Conservation (phyloP, 1,140 invertebrate genomes). For the Asobara japonica region DNA sequence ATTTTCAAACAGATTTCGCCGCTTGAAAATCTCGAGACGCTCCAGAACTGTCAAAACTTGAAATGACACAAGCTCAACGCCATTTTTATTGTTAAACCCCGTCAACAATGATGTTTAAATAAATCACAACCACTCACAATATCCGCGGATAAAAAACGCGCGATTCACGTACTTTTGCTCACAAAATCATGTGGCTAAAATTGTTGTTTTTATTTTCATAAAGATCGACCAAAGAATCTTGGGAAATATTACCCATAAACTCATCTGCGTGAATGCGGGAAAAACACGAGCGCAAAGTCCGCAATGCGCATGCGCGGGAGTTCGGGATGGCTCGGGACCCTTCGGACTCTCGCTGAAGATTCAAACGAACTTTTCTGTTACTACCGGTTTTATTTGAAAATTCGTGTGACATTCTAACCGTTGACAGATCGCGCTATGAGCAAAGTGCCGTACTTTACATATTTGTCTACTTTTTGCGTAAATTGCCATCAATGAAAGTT, state of each 20-base stretch:
- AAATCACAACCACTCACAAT: neutral
- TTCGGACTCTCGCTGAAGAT: neutral
- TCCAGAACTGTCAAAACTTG: neutral
- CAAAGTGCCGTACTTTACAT: no score
- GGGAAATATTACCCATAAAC: conserved; percentile 60
- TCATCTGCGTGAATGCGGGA: conserved; percentile 44
- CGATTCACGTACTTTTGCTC: neutral
- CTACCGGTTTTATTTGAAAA: neutral
- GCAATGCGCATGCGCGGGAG: neutral
- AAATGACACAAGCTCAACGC: conserved; percentile 18
- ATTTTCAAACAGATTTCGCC: neutral
- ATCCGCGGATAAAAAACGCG: neutral
- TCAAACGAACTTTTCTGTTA: neutral
- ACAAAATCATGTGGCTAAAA: neutral
- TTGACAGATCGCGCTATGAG: no score
- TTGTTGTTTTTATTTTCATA: conserved; percentile 37
- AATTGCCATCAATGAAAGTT: no score
- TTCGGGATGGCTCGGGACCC: neutral
- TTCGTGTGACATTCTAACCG: neutral
- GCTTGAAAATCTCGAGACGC: neutral
- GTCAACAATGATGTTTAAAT: conserved; percentile 36
- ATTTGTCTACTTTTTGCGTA: no score
- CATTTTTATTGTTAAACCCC: conserved; percentile 39
- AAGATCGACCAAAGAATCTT: conserved; percentile 50
- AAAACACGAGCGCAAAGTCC: conserved; percentile 26